Evolutionary conservation across 2,113 vertebrate species (phyloP).

Genomic region (Ctenomys sociabilis): DNA sequence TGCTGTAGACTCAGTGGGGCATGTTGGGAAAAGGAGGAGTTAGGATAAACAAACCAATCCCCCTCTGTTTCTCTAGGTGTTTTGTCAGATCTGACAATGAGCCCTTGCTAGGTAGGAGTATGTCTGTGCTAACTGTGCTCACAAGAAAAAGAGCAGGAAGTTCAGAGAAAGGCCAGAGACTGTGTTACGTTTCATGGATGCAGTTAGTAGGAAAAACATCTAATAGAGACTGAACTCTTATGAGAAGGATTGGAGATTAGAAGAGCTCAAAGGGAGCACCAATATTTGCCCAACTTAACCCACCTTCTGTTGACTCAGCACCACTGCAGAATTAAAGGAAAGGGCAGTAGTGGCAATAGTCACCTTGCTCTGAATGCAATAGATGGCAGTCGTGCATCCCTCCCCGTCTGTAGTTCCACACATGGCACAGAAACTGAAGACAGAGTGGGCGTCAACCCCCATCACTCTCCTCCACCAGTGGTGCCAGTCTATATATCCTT

Average conservation of each 20-base stretch:
- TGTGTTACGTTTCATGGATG: background rate
- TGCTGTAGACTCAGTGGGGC: conserved; percentile 57
- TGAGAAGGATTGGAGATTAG: background rate
- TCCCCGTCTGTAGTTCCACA: background rate
- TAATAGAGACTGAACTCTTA: background rate
- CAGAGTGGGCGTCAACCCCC: background rate
- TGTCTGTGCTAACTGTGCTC: background rate
- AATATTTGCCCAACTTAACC: background rate
- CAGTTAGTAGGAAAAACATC: background rate
- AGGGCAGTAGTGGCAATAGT: background rate
- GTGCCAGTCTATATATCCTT: background rate
- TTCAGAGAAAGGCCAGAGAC: conserved; percentile 44
- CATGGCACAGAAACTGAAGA: background rate
- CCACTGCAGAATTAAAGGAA: background rate
- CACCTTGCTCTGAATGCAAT: background rate
- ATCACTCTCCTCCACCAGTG: background rate
- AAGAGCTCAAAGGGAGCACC: background rate
- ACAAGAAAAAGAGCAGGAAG: background rate
- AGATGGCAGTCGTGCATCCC: too few relatives aligned
- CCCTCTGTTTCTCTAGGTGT: conserved; percentile 58
- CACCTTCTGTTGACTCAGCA: background rate
- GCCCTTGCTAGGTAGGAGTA: conserved; percentile 46
- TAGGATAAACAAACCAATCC: conserved; percentile 66
- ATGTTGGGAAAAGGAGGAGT: conserved; percentile 54
- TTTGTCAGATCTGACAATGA: conserved; percentile 61